A percentile compares a stretch with the other conserved stretches of the same genome.
Evolutionary conservation across 2,113 vertebrate genomes (phyloP).

Genomic region (Clarias gariepinus): DNA sequence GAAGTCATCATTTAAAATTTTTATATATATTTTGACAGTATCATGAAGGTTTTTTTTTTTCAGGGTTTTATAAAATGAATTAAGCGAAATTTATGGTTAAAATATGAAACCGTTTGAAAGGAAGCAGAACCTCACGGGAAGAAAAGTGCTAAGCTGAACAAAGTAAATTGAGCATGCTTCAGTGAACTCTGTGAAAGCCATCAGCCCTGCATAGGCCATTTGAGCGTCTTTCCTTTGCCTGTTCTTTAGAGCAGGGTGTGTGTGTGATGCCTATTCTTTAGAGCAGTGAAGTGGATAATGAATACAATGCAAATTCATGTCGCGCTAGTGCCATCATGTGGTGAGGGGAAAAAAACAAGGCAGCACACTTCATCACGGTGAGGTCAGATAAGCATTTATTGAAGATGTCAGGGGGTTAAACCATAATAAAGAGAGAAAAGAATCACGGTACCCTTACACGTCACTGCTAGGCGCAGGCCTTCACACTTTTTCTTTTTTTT

Average conservation of each 20-base stretch:
- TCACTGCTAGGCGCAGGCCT: slow-evolving; percentile 33
- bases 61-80: background rate
- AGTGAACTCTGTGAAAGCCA: slow-evolving; percentile 52
- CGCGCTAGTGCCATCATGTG: slow-evolving; percentile 40
- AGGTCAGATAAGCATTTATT: slow-evolving; percentile 51
- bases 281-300: background rate
- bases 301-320: background rate
- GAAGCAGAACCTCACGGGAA: slow-evolving; percentile 21
- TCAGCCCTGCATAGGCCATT: slow-evolving; percentile 24
- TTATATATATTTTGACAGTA: background rate
- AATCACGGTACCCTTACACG: slow-evolving; percentile 41
- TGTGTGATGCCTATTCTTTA: background rate
- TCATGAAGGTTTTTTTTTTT: background rate
- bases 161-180: slow-evolving; percentile 18
- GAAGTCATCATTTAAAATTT: background rate
- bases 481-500: slow-evolving; percentile 11
- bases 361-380: slow-evolving; percentile 7
- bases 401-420: slow-evolving; percentile 44
- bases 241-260: slow-evolving; percentile 13
- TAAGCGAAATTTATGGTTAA: background rate
- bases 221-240: background rate
- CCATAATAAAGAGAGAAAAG: slow-evolving; percentile 44
- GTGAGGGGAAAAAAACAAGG: background rate
- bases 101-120: background rate
- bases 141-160: slow-evolving; percentile 32